Evolutionary conservation across 35 echinoderm and acorn worm genomes (phyloP), one percentile per base, ranked within the genome.

Genomic region (Amphiura filiformis): DNA sequence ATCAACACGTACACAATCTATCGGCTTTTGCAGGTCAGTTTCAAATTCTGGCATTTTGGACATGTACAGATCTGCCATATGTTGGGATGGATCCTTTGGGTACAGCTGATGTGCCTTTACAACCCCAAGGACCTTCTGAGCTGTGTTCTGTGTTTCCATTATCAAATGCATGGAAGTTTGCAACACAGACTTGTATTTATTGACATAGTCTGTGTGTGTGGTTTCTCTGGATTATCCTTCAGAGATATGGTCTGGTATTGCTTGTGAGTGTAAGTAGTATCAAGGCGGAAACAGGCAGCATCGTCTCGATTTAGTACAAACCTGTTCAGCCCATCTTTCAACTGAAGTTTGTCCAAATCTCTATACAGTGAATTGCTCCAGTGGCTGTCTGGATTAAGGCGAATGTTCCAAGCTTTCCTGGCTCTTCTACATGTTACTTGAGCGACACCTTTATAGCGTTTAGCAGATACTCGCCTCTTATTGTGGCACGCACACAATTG

Each of bases 101-200:
- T 47, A 91, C 0, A 91, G 41, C 0, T 65, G 49, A 80, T 91
- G 76, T 11, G 89, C 38, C 49, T 91, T 91, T 0, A 86, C 89
- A 79, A 91, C 65, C 0, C 89, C 89, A 77, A 81, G 39, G 13
- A 38, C 81, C 20, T 57, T 78, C 31, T 91, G 76, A 32, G 57
- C 28, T 18, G 89, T 91, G 26, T 34, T 86, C 26, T 82, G 38
- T 9, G 89, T 86, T 57, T 57, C 65, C 81, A 91, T 77, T 18
- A 91, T 34, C 17, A 87, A 47, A 32, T 92, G 85, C 84, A 88
- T 87, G 15, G 85, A 40, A 13, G 85, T 88, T 70, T 92, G 90
- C 15, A 92, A 44, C 1, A 92, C 57, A 35, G 90, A 88, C 36
- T 80, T 88, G 44, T 92, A 92, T 37, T 92, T 92, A n/a, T 86